Percentiles rank a stretch among this genome's conserved stretches.
These are phyloP conservation scores for Grallaria varia DNA, from an alignment of 2,113 vertebrate species.

Conservation along the genomic window DNA sequence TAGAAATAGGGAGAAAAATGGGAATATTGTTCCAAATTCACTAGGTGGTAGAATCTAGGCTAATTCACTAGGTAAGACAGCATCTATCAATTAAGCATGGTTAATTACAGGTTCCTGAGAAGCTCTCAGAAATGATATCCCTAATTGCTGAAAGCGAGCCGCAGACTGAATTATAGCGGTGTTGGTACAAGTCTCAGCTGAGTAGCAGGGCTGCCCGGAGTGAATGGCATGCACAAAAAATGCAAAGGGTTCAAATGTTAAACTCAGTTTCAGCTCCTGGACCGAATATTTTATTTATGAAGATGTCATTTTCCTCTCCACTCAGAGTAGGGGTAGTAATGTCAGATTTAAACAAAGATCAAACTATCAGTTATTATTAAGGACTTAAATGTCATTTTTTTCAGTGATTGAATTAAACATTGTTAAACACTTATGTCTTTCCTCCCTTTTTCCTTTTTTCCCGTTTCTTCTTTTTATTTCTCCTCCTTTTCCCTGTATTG, in stretches of 20 bases:
- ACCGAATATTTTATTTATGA: neutral
- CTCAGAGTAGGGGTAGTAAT: neutral
- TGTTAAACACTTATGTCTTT: neutral
- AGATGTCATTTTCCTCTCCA: neutral
- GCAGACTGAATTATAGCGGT: neutral
- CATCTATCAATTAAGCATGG: neutral
- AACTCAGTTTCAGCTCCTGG: neutral
- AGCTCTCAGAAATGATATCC: neutral
- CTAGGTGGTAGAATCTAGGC: neutral
- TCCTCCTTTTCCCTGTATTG: neutral
- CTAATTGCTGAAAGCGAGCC: neutral
- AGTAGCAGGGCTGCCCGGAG: neutral
- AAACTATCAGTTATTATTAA: neutral
- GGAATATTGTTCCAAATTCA: neutral
- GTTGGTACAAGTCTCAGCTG: neutral
- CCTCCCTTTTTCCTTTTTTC: neutral
- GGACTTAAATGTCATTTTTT: neutral
- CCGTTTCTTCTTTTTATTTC: neutral
- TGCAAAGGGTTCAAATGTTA: neutral
- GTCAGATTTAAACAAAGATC: neutral
- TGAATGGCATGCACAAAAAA: neutral
- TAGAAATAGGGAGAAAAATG: neutral
- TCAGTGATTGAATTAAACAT: neutral
- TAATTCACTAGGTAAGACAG: neutral
- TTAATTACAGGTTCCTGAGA: constrained; percentile 2